A percentile compares a stretch with the other conserved stretches of the same genome.
phyloP scores from a whole-genome alignment of 2,113 vertebrate species.

The Cinclus cinclus region DNA sequence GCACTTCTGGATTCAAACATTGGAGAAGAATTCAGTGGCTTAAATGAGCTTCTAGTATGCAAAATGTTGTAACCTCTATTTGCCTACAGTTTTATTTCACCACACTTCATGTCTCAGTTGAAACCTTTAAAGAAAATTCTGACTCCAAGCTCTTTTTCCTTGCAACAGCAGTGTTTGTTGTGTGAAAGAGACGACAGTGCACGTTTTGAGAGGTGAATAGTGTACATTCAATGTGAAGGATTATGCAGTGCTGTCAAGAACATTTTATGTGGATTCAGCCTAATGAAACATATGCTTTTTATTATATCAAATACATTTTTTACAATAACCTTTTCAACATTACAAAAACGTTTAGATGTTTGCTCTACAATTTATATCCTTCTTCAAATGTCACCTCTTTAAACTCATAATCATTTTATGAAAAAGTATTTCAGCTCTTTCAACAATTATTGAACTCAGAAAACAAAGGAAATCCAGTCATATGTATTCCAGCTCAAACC shows the following conservation, averaged over 20 bases:
- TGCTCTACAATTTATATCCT: slow-evolving; percentile 57
- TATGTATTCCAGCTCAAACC: slow-evolving; percentile 13
- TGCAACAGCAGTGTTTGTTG: not conserved
- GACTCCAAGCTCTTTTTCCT: not conserved
- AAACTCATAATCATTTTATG: slow-evolving; percentile 61
- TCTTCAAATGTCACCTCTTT: slow-evolving; percentile 62
- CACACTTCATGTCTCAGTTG: not conserved
- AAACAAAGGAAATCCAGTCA: slow-evolving; percentile 39
- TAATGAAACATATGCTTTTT: slow-evolving; percentile 65
- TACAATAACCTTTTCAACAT: slow-evolving; percentile 60
- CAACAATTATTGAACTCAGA: slow-evolving; percentile 32
- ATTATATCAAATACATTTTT: slow-evolving; percentile 61
- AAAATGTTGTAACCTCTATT: not conserved
- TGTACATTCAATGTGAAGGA: not conserved
- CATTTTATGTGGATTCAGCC: slow-evolving; percentile 47
- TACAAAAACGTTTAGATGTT: slow-evolving; percentile 60
- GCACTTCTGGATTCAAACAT: not conserved
- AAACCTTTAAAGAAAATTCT: not conserved
- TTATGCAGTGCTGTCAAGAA: slow-evolving; percentile 27
- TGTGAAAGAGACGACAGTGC: not conserved
- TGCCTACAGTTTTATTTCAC: not conserved
- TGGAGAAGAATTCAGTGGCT: not conserved
- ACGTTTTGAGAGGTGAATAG: slow-evolving; percentile 24
- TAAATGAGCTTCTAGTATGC: not conserved
- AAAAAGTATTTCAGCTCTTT: slow-evolving; percentile 56